Evolutionary conservation across 1,140 invertebrate genomes (phyloP).

Genomic region (Plectrocnemia conspersa): DNA sequence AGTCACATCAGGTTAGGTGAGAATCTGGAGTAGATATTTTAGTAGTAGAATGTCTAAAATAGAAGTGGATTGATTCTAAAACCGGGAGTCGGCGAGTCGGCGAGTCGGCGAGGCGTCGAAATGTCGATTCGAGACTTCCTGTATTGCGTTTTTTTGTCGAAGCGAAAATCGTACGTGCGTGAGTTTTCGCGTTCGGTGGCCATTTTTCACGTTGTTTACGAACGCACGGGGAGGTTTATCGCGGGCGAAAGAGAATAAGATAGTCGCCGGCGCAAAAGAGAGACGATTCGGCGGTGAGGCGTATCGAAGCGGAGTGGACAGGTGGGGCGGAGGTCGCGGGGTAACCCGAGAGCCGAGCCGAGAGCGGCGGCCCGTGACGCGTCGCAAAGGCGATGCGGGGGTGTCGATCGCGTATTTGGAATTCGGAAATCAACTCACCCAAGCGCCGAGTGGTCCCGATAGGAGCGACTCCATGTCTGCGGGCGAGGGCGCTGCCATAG

Average conservation of each 20-base stretch:
- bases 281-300: background rate
- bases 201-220: too few relatives aligned
- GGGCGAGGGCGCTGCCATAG: background rate
- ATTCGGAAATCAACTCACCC: background rate
- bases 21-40: too few relatives aligned
- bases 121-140: too few relatives aligned
- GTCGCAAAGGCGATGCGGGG: background rate
- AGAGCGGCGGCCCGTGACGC: background rate
- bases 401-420: background rate
- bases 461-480: background rate
- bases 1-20: too few relatives aligned
- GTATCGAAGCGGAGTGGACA: background rate
- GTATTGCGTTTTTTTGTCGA: background rate
- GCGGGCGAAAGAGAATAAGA: background rate
- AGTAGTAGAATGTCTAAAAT: too few relatives aligned
- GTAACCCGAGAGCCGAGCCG: too few relatives aligned
- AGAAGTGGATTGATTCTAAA: too few relatives aligned
- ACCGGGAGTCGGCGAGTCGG: too few relatives aligned
- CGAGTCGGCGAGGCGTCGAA: too few relatives aligned
- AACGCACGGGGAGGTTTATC: too few relatives aligned
- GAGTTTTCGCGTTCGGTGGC: background rate
- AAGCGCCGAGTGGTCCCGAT: constrained; percentile 2
- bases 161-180: constrained; percentile 1
- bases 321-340: background rate
- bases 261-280: background rate